phyloP scores from a whole-genome alignment of 2,888 invertebrate species.

The Noctua pronuba region DNA sequence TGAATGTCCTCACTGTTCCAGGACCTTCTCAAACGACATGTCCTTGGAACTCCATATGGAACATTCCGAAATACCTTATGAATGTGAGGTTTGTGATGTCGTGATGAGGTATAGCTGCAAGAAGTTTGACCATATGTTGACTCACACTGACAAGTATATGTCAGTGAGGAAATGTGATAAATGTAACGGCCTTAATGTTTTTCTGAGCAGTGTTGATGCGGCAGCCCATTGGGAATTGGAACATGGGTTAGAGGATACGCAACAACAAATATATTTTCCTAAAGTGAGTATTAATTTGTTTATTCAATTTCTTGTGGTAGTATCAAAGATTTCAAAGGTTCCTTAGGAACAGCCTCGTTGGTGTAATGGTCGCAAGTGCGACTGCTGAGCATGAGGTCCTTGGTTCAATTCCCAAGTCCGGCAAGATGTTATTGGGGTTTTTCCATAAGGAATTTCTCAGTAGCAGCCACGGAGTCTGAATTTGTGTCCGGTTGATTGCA shows the following conservation, averaged over 20 bases:
- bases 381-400: no score
- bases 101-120: slow-evolving; percentile 64
- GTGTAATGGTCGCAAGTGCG: no score
- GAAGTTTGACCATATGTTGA: slow-evolving; percentile 70
- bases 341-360: no score
- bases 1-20: slow-evolving; percentile 66
- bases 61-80: rapidly evolving
- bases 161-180: slow-evolving; percentile 68
- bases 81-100: slow-evolving; percentile 69
- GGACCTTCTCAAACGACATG: slow-evolving; percentile 60
- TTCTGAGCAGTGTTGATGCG: slow-evolving; percentile 15
- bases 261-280: slow-evolving; percentile 7
- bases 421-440: no score
- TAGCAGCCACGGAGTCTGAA: no score
- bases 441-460: no score
- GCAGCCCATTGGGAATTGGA: slow-evolving; percentile 41
- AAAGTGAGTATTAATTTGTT: slow-evolving; percentile 51
- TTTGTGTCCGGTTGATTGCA: no score
- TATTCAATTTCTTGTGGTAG: no score
- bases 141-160: slow-evolving; percentile 68
- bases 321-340: no score
- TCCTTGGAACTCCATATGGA: slow-evolving; percentile 56
- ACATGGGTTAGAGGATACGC: slow-evolving; percentile 44
- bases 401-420: no score
- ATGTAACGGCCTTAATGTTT: slow-evolving; percentile 65